phyloP scores from a whole-genome alignment of 2,888 invertebrate genomes.

The Nephrotoma appendiculata region DNA sequence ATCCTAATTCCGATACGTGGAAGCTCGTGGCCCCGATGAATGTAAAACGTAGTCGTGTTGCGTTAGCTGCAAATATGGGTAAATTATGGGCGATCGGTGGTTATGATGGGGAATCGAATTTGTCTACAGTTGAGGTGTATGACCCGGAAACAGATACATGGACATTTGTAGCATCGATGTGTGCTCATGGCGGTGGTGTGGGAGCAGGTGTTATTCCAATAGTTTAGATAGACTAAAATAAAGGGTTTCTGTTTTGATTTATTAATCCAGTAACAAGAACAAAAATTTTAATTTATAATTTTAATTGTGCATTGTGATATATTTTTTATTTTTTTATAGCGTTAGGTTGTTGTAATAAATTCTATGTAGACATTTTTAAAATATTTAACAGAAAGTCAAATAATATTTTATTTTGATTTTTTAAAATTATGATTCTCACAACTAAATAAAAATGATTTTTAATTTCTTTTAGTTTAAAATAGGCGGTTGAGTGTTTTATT shows the following conservation, averaged over 20 bases:
- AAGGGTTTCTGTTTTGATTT: not conserved
- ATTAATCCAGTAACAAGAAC: not conserved
- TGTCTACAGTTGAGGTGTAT: constrained; percentile 73
- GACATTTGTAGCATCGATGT: constrained; percentile 63
- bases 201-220: constrained; percentile 72
- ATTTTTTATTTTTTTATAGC: not conserved
- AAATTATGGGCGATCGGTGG: constrained; percentile 66
- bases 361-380: not conserved
- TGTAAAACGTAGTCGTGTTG: constrained; percentile 65
- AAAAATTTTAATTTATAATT: not conserved
- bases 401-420: not conserved
- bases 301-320: not conserved
- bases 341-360: not conserved
- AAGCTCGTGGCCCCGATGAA: constrained; percentile 64
- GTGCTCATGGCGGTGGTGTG: constrained; percentile 78
- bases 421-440: not conserved
- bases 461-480: not conserved
- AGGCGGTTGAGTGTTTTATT: no score
- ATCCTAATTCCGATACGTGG: constrained; percentile 64
- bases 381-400: not conserved
- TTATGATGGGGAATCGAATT: constrained; percentile 66
- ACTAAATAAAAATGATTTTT: not conserved
- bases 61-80: constrained; percentile 69
- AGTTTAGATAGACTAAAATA: not conserved
- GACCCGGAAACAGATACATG: constrained; percentile 57